Percentiles rank a stretch among this genome's conserved stretches.
Conservation (phyloP, 2,888 invertebrate genomes). For the Serrognathus titanus region DNA sequence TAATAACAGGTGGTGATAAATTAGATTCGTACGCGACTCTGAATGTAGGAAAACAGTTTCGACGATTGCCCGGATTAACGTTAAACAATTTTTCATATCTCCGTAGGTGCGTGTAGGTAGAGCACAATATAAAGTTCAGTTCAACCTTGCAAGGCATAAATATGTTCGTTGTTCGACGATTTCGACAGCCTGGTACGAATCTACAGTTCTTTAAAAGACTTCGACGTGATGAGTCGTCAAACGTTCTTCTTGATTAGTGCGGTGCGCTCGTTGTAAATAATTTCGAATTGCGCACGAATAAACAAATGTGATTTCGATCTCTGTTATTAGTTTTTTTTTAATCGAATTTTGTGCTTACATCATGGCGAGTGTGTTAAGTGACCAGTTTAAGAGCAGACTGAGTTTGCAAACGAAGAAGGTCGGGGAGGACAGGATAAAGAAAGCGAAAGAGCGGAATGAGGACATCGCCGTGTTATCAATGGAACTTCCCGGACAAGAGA, state of each 20-base stretch:
- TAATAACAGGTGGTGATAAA: too few species aligned
- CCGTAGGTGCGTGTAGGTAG: slow-evolving; percentile 35
- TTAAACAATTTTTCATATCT: neutral
- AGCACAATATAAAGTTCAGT: slow-evolving; percentile 11
- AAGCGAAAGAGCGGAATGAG: slow-evolving; percentile 79
- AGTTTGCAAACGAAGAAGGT: slow-evolving; percentile 74
- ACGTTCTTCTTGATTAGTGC: slow-evolving; percentile 7
- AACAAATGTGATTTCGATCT: neutral
- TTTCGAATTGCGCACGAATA: neutral
- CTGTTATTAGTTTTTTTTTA: slow-evolving; percentile 1
- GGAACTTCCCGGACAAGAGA: slow-evolving; percentile 72
- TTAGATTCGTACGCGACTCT: too few species aligned
- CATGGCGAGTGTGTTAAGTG: slow-evolving; percentile 77
- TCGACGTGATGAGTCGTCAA: slow-evolving; percentile 32
- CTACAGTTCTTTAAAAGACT: slow-evolving; percentile 37
- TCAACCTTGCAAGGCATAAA: slow-evolving; percentile 37
- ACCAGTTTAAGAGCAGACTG: slow-evolving; percentile 67
- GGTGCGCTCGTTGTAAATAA: neutral
- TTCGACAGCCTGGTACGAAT: slow-evolving; percentile 39
- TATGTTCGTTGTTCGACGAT: slow-evolving; percentile 31
- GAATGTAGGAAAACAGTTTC: too few species aligned
- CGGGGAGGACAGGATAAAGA: slow-evolving; percentile 76
- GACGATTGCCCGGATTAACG: too few species aligned
- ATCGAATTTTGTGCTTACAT: slow-evolving; percentile 18
- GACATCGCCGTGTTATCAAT: slow-evolving; percentile 84